A percentile compares a stretch with the other conserved stretches of the same genome.
Evolutionary conservation across 2,888 invertebrate species (phyloP).

Genomic region (Tenthredo distinguenda): DNA sequence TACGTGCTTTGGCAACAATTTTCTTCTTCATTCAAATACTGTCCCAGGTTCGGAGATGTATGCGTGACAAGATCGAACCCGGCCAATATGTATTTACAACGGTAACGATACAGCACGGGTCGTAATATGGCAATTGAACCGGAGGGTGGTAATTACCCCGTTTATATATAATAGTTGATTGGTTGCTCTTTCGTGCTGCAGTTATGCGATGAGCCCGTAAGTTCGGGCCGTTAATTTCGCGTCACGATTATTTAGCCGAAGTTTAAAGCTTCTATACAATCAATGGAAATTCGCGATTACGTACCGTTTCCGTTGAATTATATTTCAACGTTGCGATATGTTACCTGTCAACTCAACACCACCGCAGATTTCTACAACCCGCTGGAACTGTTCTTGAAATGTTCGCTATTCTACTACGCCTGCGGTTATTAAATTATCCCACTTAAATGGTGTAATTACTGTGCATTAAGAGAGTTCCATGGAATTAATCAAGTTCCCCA

Average conservation of each 20-base stretch:
- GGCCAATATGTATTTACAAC: not conserved
- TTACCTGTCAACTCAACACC: not conserved
- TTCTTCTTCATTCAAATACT: not conserved
- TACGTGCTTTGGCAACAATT: not conserved
- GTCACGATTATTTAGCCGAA: conserved; percentile 2
- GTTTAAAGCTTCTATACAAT: not conserved
- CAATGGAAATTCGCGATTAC: not conserved
- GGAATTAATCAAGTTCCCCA: conserved; percentile 13
- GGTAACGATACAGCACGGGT: not conserved
- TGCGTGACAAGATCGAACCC: not conserved
- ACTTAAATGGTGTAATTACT: not conserved
- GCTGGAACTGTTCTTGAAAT: not conserved
- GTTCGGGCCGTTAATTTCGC: not conserved
- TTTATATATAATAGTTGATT: not conserved
- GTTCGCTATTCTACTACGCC: not conserved
- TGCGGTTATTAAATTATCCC: not conserved
- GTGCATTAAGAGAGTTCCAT: not conserved
- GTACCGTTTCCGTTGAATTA: not conserved
- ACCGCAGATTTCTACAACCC: not conserved
- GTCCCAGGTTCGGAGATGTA: not conserved
- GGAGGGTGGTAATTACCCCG: not conserved
- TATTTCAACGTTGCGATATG: not conserved
- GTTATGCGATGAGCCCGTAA: not conserved
- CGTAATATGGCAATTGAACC: not conserved
- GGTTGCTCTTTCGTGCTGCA: not conserved